A percentile compares a stretch with the other conserved stretches of the same genome.
Conservation (phyloP, 1,140 invertebrate genomes). For the Monomorium pharaonis region DNA sequence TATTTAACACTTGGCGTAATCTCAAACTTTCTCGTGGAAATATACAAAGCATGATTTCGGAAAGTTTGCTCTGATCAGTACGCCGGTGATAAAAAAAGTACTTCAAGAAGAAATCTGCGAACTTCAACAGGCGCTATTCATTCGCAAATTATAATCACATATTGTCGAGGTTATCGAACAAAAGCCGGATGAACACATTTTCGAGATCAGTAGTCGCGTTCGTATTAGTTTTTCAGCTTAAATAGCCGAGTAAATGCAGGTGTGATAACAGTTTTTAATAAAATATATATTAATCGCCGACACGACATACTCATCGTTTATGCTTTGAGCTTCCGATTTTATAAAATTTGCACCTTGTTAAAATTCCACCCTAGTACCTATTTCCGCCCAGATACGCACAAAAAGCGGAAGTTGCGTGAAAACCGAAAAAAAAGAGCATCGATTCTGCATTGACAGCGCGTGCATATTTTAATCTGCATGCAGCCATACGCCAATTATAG, state of each 20-base stretch:
- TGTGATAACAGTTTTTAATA: slow-evolving; percentile 14
- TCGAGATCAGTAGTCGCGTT: neutral
- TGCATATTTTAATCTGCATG: slow-evolving; percentile 33
- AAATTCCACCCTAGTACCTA: neutral
- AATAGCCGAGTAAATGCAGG: neutral
- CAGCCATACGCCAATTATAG: neutral
- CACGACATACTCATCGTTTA: neutral
- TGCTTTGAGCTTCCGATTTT: slow-evolving; percentile 21
- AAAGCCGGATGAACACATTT: neutral
- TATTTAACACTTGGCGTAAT: slow-evolving; percentile 7
- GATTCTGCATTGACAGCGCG: neutral
- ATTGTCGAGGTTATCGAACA: neutral
- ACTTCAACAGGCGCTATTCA: slow-evolving; percentile 27
- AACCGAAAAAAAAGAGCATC: slow-evolving; percentile 28
- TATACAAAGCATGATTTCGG: neutral
- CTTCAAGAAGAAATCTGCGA: neutral
- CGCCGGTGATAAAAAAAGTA: slow-evolving; percentile 1
- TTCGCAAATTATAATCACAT: slow-evolving; percentile 32
- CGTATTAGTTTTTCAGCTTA: slow-evolving; percentile 14
- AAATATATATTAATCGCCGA: slow-evolving; percentile 30
- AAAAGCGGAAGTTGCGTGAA: neutral
- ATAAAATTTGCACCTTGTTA: neutral
- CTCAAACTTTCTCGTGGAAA: slow-evolving; percentile 37
- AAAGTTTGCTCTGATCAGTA: slow-evolving; percentile 16
- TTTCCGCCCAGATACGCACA: neutral